Evolutionary conservation across 2,113 vertebrate genomes (phyloP).

Genomic region (Eidolon helvum): DNA sequence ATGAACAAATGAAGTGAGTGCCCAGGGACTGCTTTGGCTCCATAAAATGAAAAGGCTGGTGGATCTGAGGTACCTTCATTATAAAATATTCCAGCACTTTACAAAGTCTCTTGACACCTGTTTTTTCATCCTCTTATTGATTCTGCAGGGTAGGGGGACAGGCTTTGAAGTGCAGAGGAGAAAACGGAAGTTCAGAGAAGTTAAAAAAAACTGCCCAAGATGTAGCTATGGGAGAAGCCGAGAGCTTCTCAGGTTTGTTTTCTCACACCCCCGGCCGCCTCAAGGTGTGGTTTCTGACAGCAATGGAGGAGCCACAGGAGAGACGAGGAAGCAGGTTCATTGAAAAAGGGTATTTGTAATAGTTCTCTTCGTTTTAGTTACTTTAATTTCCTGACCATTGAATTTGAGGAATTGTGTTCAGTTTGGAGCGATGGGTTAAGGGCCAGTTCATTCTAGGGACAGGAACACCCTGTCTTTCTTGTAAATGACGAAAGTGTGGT

Average conservation of each 20-base stretch:
- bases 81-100: not conserved
- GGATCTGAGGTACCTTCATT: not conserved
- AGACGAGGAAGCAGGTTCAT: not conserved
- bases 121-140: not conserved
- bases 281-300: not conserved
- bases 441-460: not conserved
- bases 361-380: constrained; percentile 3
- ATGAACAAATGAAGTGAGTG: not conserved
- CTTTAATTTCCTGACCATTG: constrained; percentile 12
- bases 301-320: not conserved
- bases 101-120: not conserved
- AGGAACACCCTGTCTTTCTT: not conserved
- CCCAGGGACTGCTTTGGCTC: not conserved
- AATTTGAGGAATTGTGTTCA: not conserved
- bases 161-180: not conserved
- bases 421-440: not conserved
- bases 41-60: not conserved
- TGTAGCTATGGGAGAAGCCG: not conserved
- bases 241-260: not conserved
- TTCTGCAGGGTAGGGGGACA: not conserved
- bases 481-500: not conserved
- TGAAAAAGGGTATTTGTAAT: not conserved
- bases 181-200: not conserved
- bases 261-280: not conserved
- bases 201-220: not conserved